Conservation (phyloP, 2,113 vertebrate species). For the Pipra filicauda region DNA sequence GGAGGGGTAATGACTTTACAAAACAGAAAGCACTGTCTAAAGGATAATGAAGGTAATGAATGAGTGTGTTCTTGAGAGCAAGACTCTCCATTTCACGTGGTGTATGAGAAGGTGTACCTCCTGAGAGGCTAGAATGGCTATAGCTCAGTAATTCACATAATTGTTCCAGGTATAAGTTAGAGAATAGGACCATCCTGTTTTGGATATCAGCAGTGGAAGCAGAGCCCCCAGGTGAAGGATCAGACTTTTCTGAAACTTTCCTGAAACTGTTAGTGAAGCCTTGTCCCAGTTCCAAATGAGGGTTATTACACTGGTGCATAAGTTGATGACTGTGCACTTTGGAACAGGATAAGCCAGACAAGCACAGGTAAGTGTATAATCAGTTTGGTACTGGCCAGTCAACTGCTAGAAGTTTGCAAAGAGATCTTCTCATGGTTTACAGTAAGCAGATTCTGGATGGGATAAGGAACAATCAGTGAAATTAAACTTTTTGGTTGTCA, state of each 20-base stretch:
- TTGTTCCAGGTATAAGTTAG: not conserved
- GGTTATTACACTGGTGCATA: not conserved
- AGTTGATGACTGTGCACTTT: not conserved
- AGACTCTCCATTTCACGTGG: not conserved
- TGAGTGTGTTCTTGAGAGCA: not conserved
- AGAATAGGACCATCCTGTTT: not conserved
- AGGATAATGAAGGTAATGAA: conserved; percentile 31
- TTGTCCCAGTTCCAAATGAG: not conserved
- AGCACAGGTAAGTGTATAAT: not conserved
- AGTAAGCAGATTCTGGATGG: not conserved
- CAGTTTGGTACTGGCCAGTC: not conserved
- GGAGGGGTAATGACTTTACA: not conserved
- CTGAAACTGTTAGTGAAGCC: not conserved
- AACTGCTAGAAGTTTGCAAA: not conserved
- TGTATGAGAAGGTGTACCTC: not conserved
- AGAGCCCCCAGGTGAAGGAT: not conserved
- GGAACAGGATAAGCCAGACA: not conserved
- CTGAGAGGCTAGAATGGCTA: not conserved
- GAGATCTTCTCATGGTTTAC: not conserved
- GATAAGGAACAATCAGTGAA: not conserved
- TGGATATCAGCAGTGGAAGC: not conserved
- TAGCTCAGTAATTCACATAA: not conserved
- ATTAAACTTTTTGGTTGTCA: not conserved
- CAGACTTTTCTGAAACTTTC: not conserved
- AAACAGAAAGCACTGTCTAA: not conserved